These are phyloP conservation scores for Acanthopagrus latus DNA, from an alignment of 2,797 vertebrate genomes.

Conservation along the genomic window DNA sequence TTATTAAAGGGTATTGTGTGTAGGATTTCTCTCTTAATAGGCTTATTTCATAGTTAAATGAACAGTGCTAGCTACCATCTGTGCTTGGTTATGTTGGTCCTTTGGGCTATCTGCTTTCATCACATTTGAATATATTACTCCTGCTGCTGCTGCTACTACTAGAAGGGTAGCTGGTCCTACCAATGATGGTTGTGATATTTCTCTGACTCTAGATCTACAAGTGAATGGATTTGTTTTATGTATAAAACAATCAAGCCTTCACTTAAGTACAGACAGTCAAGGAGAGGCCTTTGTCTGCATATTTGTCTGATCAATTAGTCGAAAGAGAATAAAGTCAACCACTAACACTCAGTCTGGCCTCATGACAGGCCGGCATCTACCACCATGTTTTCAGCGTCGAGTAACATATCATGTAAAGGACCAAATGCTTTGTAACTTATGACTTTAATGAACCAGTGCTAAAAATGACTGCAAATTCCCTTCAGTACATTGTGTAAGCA, in stretches of 20 bases:
- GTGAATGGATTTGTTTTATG: not conserved
- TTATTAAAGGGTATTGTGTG: constrained; percentile 24
- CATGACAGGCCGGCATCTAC: not conserved
- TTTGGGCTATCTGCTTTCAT: constrained; percentile 19
- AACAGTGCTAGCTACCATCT: constrained; percentile 48
- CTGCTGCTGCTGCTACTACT: constrained; percentile 9
- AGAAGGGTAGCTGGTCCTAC: not conserved
- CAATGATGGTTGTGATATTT: not conserved
- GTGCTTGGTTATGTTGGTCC: constrained; percentile 28
- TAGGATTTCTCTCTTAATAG: constrained; percentile 33
- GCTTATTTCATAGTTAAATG: constrained; percentile 56
- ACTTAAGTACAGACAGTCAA: not conserved
- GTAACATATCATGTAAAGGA: not conserved
- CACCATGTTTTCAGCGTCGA: not conserved
- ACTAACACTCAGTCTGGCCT: not conserved
- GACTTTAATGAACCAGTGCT: not conserved
- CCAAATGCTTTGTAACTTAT: not conserved
- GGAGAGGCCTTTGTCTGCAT: not conserved
- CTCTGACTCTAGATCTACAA: not conserved
- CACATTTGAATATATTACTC: constrained; percentile 30
- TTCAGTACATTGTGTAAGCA: not conserved
- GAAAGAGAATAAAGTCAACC: not conserved
- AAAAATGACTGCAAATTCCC: not conserved
- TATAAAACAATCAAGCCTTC: not conserved
- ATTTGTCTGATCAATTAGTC: not conserved